A percentile compares a stretch with the other conserved stretches of the same genome.
phyloP scores from a whole-genome alignment of 2,113 vertebrate genomes.

The Mormyrus iriodes region DNA sequence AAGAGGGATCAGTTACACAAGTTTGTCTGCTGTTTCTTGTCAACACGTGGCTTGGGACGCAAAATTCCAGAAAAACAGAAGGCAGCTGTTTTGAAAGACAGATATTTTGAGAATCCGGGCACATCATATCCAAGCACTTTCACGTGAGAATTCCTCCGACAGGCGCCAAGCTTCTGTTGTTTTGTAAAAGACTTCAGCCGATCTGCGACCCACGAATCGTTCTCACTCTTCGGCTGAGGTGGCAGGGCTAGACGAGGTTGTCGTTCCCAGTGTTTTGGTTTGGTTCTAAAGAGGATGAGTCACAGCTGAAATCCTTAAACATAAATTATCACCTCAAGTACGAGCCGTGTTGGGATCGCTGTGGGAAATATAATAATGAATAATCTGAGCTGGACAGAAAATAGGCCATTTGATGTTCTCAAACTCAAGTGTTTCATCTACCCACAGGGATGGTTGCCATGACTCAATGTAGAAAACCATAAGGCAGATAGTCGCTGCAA shows the following conservation, averaged over 20 bases:
- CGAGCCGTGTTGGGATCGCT: background rate
- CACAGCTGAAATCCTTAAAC: background rate
- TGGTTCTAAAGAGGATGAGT: background rate
- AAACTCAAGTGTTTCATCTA: background rate
- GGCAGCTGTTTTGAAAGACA: slow-evolving; percentile 42
- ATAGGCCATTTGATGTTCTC: background rate
- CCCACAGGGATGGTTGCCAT: background rate
- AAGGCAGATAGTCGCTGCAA: background rate
- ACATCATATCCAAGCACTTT: slow-evolving; percentile 31
- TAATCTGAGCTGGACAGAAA: background rate
- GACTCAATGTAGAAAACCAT: background rate
- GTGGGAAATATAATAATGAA: background rate
- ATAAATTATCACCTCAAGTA: background rate
- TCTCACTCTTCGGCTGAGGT: background rate
- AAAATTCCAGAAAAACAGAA: slow-evolving; percentile 42
- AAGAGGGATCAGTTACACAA: background rate
- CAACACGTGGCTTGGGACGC: slow-evolving; percentile 46
- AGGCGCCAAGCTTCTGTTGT: background rate
- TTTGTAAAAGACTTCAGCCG: background rate
- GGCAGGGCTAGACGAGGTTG: background rate
- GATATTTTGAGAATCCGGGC: slow-evolving; percentile 42
- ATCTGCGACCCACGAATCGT: background rate
- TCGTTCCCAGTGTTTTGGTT: background rate
- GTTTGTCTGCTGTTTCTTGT: slow-evolving; percentile 44
- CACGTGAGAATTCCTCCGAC: slow-evolving; percentile 26